Base-by-base conservation (phyloP, 2,113 vertebrate genomes). In the Halichoeres trimaculatus region DNA sequence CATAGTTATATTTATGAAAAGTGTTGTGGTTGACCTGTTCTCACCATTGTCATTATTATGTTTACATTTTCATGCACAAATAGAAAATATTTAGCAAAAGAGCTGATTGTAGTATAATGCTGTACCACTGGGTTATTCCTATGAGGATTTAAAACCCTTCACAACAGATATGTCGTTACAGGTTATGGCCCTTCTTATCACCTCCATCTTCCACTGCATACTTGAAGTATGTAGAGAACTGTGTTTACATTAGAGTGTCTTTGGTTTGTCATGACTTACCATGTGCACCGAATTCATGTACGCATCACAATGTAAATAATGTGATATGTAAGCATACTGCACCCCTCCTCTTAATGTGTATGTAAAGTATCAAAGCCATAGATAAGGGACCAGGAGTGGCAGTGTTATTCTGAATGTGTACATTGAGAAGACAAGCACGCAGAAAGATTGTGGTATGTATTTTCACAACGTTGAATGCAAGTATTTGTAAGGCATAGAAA, bases 401-500 rank as follows among this genome's bases (percentile, higher is more conserved):
- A 1, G 14, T 69, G 43, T 70, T 82, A 62, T 67, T 78, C 30
- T 82, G 70, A 45, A 73, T 70, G 79, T 86, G 76, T 85, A 89
- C 48, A 81, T 50, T 70, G 56, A 68, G 52, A 78, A 45, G 17
- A 83, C 67, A 80, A n/a, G 85, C 82, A 92, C 74, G 81, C 80
- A 78, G 73, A 83, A 89, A 86, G 84, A 86, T 83, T 86, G 78
- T 90, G 66, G 65, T 91, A 78, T 53, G 74, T 88, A 84, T 90
- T 91, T 91, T 89, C 84, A 88, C 83, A 89, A 38, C 90, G 86
- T 86, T 89, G 80, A 91, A 89, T 90, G 91, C 90, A 73, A 85
- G 80, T 93, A 80, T 92, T 94, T 93, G 91, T 89, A 91, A 86
- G 79, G 88, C 85, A 87, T 89, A 88, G 65, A 86, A 90, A 93